Conservation (phyloP, 2,888 invertebrate species). For the Synergus itoensis region DNA sequence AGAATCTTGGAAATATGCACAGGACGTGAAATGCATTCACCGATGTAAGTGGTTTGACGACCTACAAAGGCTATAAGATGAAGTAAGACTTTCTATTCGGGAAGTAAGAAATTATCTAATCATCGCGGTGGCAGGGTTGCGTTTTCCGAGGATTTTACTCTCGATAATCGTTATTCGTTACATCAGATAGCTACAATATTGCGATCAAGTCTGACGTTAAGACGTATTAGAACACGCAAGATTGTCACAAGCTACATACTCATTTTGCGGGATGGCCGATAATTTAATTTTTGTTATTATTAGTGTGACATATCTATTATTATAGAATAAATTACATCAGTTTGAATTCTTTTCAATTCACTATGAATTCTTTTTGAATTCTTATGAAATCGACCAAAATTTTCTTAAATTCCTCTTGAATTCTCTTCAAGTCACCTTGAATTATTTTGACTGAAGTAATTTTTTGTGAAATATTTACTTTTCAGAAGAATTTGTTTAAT, state of each 20-base stretch:
- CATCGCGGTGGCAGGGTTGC: conserved; percentile 60
- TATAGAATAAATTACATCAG: background rate
- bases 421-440: no score
- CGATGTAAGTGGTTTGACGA: conserved; percentile 4
- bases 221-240: conserved; percentile 16
- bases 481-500: no score
- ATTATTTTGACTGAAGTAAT: no score
- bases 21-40: background rate
- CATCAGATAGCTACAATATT: conserved; percentile 47
- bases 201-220: conserved; percentile 21
- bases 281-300: background rate
- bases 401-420: no score
- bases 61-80: conserved; percentile 43
- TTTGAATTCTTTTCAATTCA: no score
- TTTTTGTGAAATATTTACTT: no score
- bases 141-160: conserved; percentile 58
- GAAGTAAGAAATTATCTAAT: conserved; percentile 74
- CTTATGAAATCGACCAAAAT: no score
- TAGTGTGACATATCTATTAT: no score
- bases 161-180: conserved; percentile 57
- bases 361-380: no score
- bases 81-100: conserved; percentile 73
- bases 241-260: background rate
- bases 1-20: background rate
- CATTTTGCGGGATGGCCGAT: background rate